Percentiles rank a stretch among this genome's conserved stretches.
Conservation (phyloP, 2,888 invertebrate genomes). For the Seira sanloemensis region DNA sequence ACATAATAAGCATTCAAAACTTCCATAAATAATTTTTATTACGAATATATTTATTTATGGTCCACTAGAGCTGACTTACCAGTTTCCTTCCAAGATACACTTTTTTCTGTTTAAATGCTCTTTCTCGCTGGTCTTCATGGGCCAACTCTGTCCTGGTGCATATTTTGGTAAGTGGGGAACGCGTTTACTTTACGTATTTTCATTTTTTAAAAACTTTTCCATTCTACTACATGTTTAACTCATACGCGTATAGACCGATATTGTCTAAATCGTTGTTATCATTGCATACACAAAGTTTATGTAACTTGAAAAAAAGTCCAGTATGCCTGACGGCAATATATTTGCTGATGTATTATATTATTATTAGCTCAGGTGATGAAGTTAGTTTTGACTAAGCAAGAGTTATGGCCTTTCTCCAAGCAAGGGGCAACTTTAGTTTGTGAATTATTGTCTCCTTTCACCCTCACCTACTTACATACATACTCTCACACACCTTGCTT, state of each 20-base stretch:
- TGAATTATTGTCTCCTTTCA: conserved; percentile 45
- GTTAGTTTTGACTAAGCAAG: conserved; percentile 52
- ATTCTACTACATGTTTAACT: too few relatives aligned
- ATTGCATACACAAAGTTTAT: too few relatives aligned
- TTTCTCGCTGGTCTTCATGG: too few relatives aligned
- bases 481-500: not conserved
- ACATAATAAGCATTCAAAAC: conserved; percentile 51
- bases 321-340: conserved; percentile 10
- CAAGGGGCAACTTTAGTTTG: conserved; percentile 26
- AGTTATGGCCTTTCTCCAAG: conserved; percentile 31
- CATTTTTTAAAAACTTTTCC: too few relatives aligned
- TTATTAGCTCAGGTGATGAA: conserved; percentile 57
- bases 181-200: too few relatives aligned
- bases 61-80: conserved; percentile 45
- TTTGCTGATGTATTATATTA: conserved; percentile 36
- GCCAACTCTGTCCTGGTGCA: too few relatives aligned
- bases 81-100: conserved; percentile 14
- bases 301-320: too few relatives aligned
- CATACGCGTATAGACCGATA: too few relatives aligned
- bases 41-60: conserved; percentile 58
- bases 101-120: too few relatives aligned
- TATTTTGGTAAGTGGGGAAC: not conserved
- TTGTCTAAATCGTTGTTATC: too few relatives aligned
- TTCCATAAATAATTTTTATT: conserved; percentile 58
- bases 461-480: too few relatives aligned